Base-by-base conservation (phyloP, 2,888 invertebrate genomes). In the Diaprepes abbreviatus region DNA sequence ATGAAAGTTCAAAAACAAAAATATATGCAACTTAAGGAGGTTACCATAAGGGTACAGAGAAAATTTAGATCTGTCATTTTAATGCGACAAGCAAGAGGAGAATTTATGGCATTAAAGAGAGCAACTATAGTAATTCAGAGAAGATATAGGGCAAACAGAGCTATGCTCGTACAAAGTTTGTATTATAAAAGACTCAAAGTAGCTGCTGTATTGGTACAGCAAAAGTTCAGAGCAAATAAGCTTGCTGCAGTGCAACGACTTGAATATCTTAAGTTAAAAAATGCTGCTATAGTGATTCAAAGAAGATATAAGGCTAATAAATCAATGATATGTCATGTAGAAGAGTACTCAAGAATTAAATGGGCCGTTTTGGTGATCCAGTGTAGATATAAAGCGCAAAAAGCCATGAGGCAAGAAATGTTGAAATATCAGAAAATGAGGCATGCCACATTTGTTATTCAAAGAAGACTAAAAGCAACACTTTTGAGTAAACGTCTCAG, bases 11-110 rank as follows among this genome's bases (percentile, higher is more conserved):
- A 83, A 74, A 79, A 79, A 66, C 57, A 71, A 1, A 74, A 79
- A 19, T 87, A 82, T 76, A 59, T 76, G 0, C 75, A 65, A 36
- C 70, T 83, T 2, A 85, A 79, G 82, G 72, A 72, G 1, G 80
- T 85, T 7, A 78, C 2, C 14, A 74, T 83, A 17, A 38, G 79
- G n/a, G 82, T 88, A 66, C 88, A 88, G 76, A 82, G 85, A 38
- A 79, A 83, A 14, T 85, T 82, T 71, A 86, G 87, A 38, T 83
- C 86, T 10, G 83, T 83, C 14, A 35, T 19, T 19, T 45, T 21
- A 33, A 45, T 38, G 40, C 36, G 16, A 31, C 40, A 17, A 1
- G 50, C 70, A 2, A 79, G 78, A 76, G 75, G 67, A 58, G 59
- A 64, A n/a, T 71, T 75, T 16, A 16, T 33, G 3, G 3, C 50